A percentile compares a stretch with the other conserved stretches of the same genome.
Conservation (phyloP, 2,888 invertebrate species). For the Limenitis camilla region DNA sequence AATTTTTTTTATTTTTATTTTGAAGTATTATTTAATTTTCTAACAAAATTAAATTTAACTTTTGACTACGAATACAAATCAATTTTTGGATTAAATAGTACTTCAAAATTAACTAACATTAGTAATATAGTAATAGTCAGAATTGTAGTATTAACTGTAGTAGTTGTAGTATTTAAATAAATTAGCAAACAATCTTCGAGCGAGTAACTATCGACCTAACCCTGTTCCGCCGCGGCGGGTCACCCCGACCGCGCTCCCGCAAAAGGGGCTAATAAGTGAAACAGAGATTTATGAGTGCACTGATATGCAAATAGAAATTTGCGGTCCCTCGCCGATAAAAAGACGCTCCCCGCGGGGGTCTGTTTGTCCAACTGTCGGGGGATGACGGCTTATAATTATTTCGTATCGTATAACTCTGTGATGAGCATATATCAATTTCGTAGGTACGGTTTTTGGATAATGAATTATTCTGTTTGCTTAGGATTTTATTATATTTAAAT, state of each 20-base stretch:
- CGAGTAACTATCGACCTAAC: slow-evolving; percentile 27
- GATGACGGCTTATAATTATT: slow-evolving; percentile 62
- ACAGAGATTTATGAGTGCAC: slow-evolving; percentile 71
- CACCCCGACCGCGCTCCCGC: slow-evolving; percentile 40
- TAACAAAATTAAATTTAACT: too few relatives aligned
- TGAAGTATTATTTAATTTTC: background rate
- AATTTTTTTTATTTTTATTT: background rate
- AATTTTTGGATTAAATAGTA: too few relatives aligned
- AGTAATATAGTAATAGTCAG: too few relatives aligned
- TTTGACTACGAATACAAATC: too few relatives aligned
- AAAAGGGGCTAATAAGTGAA: slow-evolving; percentile 69
- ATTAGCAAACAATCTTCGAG: background rate
- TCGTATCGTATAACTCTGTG: slow-evolving; percentile 39
- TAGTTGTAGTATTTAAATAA: too few relatives aligned
- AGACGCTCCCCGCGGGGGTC: slow-evolving; percentile 57
- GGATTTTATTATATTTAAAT: background rate
- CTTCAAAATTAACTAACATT: too few relatives aligned
- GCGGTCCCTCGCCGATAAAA: slow-evolving; percentile 71
- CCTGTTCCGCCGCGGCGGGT: slow-evolving; percentile 34
- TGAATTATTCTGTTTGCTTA: too few relatives aligned
- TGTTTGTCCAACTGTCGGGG: slow-evolving; percentile 67
- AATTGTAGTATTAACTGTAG: too few relatives aligned
- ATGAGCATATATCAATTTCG: slow-evolving; percentile 11
- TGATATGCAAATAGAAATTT: slow-evolving; percentile 75
- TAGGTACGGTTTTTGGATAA: too few relatives aligned